Conservation (phyloP, 2,888 invertebrate genomes). For the Drosophila suboccidentalis region DNA sequence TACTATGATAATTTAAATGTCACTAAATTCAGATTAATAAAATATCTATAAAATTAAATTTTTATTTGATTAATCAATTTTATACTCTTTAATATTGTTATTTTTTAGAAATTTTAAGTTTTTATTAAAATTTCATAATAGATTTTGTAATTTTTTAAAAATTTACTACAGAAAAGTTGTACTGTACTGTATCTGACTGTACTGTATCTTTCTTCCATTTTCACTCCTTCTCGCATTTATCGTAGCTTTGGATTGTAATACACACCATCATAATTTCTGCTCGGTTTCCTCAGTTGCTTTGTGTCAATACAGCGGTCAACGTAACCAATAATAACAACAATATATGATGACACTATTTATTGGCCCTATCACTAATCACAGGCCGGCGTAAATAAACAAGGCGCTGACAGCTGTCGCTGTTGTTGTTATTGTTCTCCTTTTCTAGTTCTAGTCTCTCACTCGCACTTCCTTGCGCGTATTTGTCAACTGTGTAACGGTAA, state of each 20-base stretch:
- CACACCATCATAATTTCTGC: constrained; percentile 48
- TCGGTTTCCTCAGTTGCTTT: constrained; percentile 16
- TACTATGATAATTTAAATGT: neutral
- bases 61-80: too few species aligned
- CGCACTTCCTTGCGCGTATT: constrained; percentile 15
- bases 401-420: constrained; percentile 49
- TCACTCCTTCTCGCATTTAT: neutral
- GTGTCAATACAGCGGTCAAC: constrained; percentile 29
- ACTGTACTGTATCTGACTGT: neutral
- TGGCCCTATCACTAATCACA: constrained; percentile 38
- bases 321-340: constrained; percentile 6
- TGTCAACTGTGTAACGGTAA: constrained; percentile 19
- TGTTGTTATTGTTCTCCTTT: constrained; percentile 27
- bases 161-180: neutral
- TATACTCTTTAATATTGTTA: too few species aligned
- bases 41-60: neutral
- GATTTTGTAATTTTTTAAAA: neutral
- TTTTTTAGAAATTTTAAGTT: too few species aligned
- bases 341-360: constrained; percentile 37
- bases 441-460: constrained; percentile 6
- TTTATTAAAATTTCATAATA: too few species aligned
- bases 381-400: constrained; percentile 52
- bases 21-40: neutral
- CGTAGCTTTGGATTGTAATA: constrained; percentile 22
- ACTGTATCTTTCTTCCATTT: neutral